A percentile compares a stretch with the other conserved stretches of the same genome.
Evolutionary conservation across 1,140 invertebrate species (phyloP).

Genomic region (Rhyzopertha dominica): DNA sequence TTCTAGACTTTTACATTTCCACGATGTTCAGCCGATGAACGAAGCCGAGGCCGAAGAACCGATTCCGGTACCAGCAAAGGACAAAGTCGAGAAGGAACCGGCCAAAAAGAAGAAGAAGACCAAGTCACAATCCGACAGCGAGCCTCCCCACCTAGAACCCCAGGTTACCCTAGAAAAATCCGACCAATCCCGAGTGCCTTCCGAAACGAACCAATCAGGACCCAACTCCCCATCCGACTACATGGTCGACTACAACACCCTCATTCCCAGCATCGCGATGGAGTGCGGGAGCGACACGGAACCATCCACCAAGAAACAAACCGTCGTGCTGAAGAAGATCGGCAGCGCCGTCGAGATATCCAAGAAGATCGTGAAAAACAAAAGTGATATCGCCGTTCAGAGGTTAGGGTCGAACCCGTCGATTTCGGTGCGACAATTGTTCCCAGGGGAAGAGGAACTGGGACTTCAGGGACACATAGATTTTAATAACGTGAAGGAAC

Average conservation of each 20-base stretch:
- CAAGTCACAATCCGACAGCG: slow-evolving; percentile 46
- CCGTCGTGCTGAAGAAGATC: slow-evolving; percentile 19
- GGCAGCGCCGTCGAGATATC: slow-evolving; percentile 36
- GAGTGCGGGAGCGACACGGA: slow-evolving; percentile 40
- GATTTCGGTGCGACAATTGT: slow-evolving; percentile 71
- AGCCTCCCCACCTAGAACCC: slow-evolving; percentile 43
- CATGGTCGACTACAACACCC: slow-evolving; percentile 41
- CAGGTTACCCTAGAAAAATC: slow-evolving; percentile 35
- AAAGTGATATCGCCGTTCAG: slow-evolving; percentile 37
- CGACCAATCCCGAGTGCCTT: slow-evolving; percentile 29
- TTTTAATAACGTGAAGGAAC: slow-evolving; percentile 58
- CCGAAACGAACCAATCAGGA: slow-evolving; percentile 31
- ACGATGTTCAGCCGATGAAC: slow-evolving; percentile 63
- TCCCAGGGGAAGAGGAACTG: slow-evolving; percentile 75
- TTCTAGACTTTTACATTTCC: slow-evolving; percentile 62
- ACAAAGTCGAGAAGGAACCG: slow-evolving; percentile 48
- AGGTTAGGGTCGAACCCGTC: slow-evolving; percentile 67
- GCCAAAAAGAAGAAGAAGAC: slow-evolving; percentile 47
- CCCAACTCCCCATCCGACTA: slow-evolving; percentile 36
- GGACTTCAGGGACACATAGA: slow-evolving; percentile 68
- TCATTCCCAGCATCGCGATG: slow-evolving; percentile 43
- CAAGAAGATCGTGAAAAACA: slow-evolving; percentile 27
- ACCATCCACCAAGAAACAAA: slow-evolving; percentile 15
- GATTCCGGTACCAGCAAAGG: slow-evolving; percentile 42
- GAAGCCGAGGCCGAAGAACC: slow-evolving; percentile 53